Conservation (phyloP, 2,797 vertebrate genomes). For the Benthosema pterotum region DNA sequence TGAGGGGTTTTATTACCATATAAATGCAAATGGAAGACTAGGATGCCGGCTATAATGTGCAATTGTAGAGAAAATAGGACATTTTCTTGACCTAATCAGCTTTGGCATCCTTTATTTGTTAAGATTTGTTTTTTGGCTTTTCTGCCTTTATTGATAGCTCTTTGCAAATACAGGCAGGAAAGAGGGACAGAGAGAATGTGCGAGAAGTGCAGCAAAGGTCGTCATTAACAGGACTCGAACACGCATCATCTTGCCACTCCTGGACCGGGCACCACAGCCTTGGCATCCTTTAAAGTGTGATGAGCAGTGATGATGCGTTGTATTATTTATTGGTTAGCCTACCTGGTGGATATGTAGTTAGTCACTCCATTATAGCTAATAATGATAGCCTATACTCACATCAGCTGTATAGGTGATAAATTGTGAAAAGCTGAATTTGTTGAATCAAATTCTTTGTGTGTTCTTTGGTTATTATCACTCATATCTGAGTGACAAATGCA, state of each 20-base stretch:
- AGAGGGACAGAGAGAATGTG: too few relatives aligned
- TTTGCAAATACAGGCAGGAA: too few relatives aligned
- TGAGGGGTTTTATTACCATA: conserved; percentile 65
- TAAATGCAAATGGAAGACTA: conserved; percentile 66
- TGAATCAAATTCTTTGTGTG: conserved; percentile 12
- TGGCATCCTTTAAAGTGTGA: conserved; percentile 42
- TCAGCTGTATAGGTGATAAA: conserved; percentile 18
- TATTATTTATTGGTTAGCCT: neutral
- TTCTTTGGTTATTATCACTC: conserved; percentile 1
- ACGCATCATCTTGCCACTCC: too few relatives aligned
- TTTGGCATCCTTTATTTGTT: conserved; percentile 43
- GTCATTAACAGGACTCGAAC: too few relatives aligned
- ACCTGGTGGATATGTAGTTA: conserved; percentile 2
- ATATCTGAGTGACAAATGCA: neutral
- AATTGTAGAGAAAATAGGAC: conserved; percentile 57
- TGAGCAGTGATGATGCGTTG: conserved; percentile 22
- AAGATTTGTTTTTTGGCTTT: too few relatives aligned
- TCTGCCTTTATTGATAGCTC: too few relatives aligned
- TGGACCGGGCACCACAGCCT: too few relatives aligned
- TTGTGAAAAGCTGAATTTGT: conserved; percentile 1
- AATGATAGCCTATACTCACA: conserved; percentile 17
- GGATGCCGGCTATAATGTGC: conserved; percentile 56
- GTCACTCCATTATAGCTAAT: conserved; percentile 18
- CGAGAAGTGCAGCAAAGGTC: too few relatives aligned
- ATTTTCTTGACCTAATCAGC: conserved; percentile 46